These are phyloP conservation scores for Podarcis raffonei DNA, from an alignment of 2,113 vertebrate species.

Conservation along the genomic window DNA sequence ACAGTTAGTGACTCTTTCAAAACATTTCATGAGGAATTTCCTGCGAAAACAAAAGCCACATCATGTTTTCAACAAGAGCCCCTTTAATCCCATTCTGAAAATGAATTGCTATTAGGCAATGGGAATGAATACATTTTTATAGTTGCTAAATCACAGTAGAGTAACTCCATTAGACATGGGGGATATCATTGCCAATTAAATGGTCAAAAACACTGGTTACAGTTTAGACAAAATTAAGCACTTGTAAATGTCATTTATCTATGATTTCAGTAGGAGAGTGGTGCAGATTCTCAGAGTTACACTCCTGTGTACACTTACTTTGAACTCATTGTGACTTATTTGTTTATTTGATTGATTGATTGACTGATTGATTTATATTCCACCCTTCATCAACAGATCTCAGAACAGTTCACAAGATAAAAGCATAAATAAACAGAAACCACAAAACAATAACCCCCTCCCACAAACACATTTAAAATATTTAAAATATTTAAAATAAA, in stretches of 20 bases:
- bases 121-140: neutral
- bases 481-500: too few species aligned
- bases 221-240: neutral
- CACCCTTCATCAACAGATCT: too few species aligned
- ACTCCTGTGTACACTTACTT: neutral
- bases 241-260: neutral
- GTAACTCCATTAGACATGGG: conserved; percentile 13
- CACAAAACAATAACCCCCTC: too few species aligned
- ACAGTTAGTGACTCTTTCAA: conserved; percentile 48
- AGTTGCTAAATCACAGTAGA: neutral
- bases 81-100: conserved; percentile 27
- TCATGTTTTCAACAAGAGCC: conserved; percentile 33
- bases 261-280: neutral
- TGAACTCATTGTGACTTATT: neutral
- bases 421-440: too few species aligned
- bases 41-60: conserved; percentile 36
- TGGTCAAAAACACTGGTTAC: neutral
- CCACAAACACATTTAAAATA: too few species aligned
- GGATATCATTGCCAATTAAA: neutral
- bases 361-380: too few species aligned
- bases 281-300: neutral
- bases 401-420: too few species aligned
- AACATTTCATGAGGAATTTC: conserved; percentile 38
- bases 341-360: too few species aligned
- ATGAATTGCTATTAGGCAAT: neutral